phyloP scores from a whole-genome alignment of 92 coral and sea anemone genomes.

The Metridium senile region DNA sequence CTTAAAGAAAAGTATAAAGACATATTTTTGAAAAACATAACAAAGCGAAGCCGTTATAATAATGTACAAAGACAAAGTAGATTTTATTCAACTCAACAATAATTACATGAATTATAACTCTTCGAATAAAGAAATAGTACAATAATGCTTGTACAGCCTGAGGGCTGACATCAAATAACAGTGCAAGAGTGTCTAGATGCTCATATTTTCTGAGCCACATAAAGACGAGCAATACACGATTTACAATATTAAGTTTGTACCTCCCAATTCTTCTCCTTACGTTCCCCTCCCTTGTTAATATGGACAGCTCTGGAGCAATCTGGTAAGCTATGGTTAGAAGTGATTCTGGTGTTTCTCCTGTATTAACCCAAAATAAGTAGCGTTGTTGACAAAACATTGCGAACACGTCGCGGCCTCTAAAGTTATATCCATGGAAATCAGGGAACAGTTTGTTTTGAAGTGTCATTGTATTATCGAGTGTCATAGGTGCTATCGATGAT shows the following conservation, averaged over 20 bases:
- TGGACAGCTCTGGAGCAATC: not conserved
- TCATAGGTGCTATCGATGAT: not conserved
- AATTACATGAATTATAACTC: no score
- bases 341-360: conserved; percentile 12
- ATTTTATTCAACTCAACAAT: no score
- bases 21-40: no score
- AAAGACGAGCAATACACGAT: not conserved
- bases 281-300: not conserved
- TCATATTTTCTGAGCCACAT: not conserved
- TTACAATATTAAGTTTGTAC: not conserved
- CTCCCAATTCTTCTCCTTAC: not conserved
- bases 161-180: not conserved
- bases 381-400: not conserved
- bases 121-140: no score
- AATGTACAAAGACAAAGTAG: no score
- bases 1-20: no score
- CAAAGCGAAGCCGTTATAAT: no score
- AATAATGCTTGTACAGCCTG: no score
- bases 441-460: no score
- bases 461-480: no score
- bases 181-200: not conserved
- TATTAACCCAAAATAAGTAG: conserved; percentile 14
- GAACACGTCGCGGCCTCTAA: not conserved
- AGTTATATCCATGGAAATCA: not conserved
- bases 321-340: not conserved